These are phyloP conservation scores for Nerophis lumbriciformis DNA, from an alignment of 2,113 vertebrate genomes.

Conservation along the genomic window DNA sequence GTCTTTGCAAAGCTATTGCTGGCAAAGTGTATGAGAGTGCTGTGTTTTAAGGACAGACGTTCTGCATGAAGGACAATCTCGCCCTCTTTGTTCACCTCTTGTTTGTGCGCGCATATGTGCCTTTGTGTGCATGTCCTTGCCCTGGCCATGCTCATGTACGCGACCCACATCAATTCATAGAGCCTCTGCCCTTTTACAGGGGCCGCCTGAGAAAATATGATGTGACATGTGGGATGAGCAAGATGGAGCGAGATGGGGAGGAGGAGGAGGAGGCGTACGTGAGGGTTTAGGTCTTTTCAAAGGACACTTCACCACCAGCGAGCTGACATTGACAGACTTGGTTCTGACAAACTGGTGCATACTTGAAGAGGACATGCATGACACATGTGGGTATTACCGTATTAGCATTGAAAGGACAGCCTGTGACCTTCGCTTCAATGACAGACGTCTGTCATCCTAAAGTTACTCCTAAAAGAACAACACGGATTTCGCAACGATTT, in stretches of 20 bases:
- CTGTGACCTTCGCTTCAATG: conserved; percentile 4
- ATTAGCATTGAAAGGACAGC: conserved; percentile 8
- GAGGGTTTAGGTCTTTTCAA: conserved; percentile 39
- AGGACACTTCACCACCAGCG: conserved; percentile 28
- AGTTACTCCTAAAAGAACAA: neutral
- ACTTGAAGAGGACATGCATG: conserved; percentile 7
- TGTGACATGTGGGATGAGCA: conserved; percentile 64
- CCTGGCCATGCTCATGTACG: conserved; percentile 41
- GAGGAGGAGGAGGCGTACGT: conserved; percentile 2
- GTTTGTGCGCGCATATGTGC: neutral
- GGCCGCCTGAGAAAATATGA: conserved; percentile 59
- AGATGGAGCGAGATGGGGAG: conserved; percentile 28
- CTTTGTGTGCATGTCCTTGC: conserved; percentile 36
- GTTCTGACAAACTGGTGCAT: conserved; percentile 22
- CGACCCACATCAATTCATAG: conserved; percentile 52
- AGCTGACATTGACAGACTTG: neutral
- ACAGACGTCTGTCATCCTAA: neutral
- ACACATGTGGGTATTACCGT: neutral
- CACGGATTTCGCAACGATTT: neutral
- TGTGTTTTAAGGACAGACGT: neutral
- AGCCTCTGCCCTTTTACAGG: conserved; percentile 67
- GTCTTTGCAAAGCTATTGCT: neutral
- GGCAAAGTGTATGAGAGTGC: neutral
- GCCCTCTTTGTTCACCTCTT: conserved; percentile 15
- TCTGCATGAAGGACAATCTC: conserved; percentile 37